Base-by-base conservation (phyloP, 2,797 vertebrate genomes). In the Falco peregrinus region DNA sequence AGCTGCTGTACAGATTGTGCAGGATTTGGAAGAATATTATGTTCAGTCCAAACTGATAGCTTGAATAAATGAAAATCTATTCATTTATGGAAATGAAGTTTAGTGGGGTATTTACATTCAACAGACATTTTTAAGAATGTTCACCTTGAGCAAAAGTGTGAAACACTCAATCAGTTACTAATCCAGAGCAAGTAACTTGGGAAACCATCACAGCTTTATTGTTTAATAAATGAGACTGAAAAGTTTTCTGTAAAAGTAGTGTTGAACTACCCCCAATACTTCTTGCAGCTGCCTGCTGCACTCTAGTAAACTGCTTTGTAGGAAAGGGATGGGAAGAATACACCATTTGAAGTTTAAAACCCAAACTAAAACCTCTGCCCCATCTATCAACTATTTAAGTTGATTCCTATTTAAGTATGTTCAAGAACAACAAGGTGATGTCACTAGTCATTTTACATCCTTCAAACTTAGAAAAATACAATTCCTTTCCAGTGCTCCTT, bases 311-410 rank as follows among this genome's bases (percentile, higher is more conserved):
- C 11, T 31, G 41, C 16, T 75, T 53, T 59, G 9, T n/a, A 63
- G 48, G 54, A 77, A 64, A 2, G 11, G 33, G 43, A 25, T 41
- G 29, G 57, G 11, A 60, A 35, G 19, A 50, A 84, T 65, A 15
- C 3, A 17, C 19, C 0, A 6, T 22, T 71, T 64, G n/a, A 53
- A 51, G 6, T 64, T 82, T 28, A 59, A 78, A 81, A 84, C 5
- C 16, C 13, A 28, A 48, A 50, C 3, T 4, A 53, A 17, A 7
- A 4, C 1, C 9, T 2, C 3, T 20, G 8, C 18, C n/a, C 26
- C 18, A 51, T 65, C 20, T 53, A 4, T 13, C n/a, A 65, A 17
- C 9, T 76, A 33, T 17, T 73, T 37, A 37, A 37, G 37, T 37
- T 37, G 37, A 37, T 54, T 75, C 45, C 13, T 64, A 3, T 29